Base-by-base conservation (phyloP, 35 echinoderm and acorn worm genomes). In the Ptychodera flava region DNA sequence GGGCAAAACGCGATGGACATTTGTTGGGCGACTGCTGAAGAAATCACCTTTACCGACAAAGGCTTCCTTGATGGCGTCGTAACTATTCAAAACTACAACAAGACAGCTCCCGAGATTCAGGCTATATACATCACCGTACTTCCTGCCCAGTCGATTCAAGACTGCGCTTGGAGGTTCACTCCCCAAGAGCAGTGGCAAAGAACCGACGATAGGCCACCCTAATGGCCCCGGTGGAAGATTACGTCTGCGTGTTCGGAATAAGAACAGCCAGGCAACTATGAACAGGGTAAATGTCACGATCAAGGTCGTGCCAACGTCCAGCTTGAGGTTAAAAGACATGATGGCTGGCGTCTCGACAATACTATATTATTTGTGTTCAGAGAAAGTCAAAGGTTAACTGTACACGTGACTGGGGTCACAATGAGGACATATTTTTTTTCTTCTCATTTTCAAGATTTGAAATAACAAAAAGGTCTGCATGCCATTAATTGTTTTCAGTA, bases 11-110 rank as follows among this genome's bases (percentile, higher is more conserved):
- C n/a, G n/a, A n/a, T n/a, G n/a, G n/a, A n/a, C n/a, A n/a, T n/a
- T n/a, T n/a, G n/a, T n/a, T n/a, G 94, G 94, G 80, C 94, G 78
- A 12, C 94, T 91, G 30, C 88, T 80, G 31, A 93, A 97, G 1
- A 35, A 77, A 15, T 36, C n/a, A 15, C 87, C 88, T 37, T 92
- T 95, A 35, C 84, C 82, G 31, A 97, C 91, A n/a, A 97, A 89
- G 1, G 88, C 88, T 79, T 90, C 86, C 33, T 91, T 34, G 36
- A 97, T 97, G 1, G 76, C 85, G 1, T 79, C 38, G 33, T 78
- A 79, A 1, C 94, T 83, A 75, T 93, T 97, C 27, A 97, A 88
- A 14, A 97, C 91, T 16, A 96, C 94, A 31, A 90, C 78, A 35
- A 83, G 85, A 35, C 91, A 80, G 34, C 53, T 86, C 34, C 94